Percentiles rank a stretch among this genome's conserved stretches.
phyloP scores from a whole-genome alignment of 2,113 vertebrate genomes.

The Takifugu bimaculatus region DNA sequence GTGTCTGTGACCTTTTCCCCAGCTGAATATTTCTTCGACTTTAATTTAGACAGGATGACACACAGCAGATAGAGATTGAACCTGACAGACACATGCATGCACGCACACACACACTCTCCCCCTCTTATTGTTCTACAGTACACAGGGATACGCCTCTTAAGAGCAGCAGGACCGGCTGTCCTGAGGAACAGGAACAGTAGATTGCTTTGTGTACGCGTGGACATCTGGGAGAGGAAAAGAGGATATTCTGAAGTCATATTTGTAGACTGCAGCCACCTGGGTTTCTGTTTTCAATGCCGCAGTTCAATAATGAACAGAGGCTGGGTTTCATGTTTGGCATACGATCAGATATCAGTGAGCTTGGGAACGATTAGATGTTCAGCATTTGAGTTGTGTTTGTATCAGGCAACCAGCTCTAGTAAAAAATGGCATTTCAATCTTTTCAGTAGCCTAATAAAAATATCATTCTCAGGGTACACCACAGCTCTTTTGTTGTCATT shows the following conservation, averaged over 20 bases:
- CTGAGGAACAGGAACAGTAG: slow-evolving; percentile 45
- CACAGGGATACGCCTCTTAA: slow-evolving; percentile 36
- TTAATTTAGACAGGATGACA: slow-evolving; percentile 27
- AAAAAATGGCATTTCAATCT: too few relatives aligned
- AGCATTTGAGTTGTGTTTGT: not conserved
- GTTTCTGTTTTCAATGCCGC: too few relatives aligned
- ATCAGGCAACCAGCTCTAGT: too few relatives aligned
- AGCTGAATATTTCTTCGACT: slow-evolving; percentile 6
- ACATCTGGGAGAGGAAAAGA: slow-evolving; percentile 15
- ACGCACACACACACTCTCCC: slow-evolving; percentile 4
- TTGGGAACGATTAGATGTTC: not conserved
- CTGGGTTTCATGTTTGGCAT: not conserved
- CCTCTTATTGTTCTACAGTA: slow-evolving; percentile 48
- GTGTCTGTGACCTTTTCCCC: slow-evolving; percentile 44
- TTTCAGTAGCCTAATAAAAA: too few relatives aligned
- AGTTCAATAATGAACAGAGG: too few relatives aligned
- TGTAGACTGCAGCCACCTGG: too few relatives aligned
- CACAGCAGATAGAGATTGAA: slow-evolving; percentile 32
- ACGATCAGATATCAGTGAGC: too few relatives aligned
- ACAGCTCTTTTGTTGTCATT: too few relatives aligned
- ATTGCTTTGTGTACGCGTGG: slow-evolving; percentile 9
- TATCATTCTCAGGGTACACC: too few relatives aligned
- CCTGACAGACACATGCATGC: slow-evolving; percentile 39
- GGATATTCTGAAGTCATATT: too few relatives aligned
- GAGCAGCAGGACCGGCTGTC: slow-evolving; percentile 31